phyloP scores from a whole-genome alignment of 2,888 invertebrate species.

The Cecidostiba fungosa region DNA sequence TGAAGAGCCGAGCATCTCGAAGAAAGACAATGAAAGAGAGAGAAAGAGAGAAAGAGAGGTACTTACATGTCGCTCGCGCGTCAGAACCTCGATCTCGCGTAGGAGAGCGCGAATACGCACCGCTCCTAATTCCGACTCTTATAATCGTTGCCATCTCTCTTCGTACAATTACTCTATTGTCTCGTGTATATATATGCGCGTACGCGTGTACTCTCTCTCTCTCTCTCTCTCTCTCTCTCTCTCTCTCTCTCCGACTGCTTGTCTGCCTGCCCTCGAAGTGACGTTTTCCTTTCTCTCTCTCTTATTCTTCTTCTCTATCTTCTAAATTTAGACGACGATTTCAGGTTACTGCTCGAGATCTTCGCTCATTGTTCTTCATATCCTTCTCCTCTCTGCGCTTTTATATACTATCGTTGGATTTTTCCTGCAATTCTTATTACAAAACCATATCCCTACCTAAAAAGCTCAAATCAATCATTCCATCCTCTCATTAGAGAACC shows the following conservation, averaged over 20 bases:
- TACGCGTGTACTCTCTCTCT: neutral
- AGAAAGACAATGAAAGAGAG: neutral
- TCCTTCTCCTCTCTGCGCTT: neutral
- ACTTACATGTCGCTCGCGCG: slow-evolving; percentile 15
- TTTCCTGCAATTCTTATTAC: neutral
- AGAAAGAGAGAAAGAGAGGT: neutral
- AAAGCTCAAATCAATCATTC: neutral
- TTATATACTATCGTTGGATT: neutral
- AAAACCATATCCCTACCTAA: neutral
- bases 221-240: slow-evolving; percentile 6
- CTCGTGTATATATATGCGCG: slow-evolving; percentile 31
- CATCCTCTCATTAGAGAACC: neutral
- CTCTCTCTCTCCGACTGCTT: neutral
- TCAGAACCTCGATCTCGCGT: slow-evolving; percentile 29
- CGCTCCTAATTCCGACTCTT: slow-evolving; percentile 56
- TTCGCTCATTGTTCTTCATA: neutral
- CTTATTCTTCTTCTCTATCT: slow-evolving; percentile 1
- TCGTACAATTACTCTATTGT: slow-evolving; percentile 59
- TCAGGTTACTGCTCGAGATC: neutral
- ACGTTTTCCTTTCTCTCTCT: slow-evolving; percentile 23
- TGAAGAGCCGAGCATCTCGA: neutral
- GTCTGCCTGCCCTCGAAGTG: slow-evolving; percentile 26
- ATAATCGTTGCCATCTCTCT: slow-evolving; percentile 59
- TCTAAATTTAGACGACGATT: slow-evolving; percentile 38
- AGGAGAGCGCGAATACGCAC: slow-evolving; percentile 50